A percentile compares a stretch with the other conserved stretches of the same genome.
Conservation (phyloP, 2,113 vertebrate genomes). For the Junco hyemalis region DNA sequence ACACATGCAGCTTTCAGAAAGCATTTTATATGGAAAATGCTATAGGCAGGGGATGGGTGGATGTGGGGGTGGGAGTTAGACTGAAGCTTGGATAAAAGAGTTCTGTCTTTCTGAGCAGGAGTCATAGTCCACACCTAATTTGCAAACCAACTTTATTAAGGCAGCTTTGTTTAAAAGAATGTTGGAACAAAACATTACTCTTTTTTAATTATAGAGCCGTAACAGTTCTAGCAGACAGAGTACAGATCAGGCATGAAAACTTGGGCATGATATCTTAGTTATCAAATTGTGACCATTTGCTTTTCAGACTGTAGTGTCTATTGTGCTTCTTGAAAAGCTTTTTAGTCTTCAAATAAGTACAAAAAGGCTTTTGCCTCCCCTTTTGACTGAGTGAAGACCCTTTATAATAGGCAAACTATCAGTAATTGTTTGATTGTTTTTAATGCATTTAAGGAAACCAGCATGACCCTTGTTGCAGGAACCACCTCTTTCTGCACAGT, state of each 20-base stretch:
- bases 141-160: background rate
- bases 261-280: background rate
- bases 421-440: background rate
- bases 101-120: background rate
- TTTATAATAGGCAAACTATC: background rate
- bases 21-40: background rate
- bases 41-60: background rate
- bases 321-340: background rate
- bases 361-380: background rate
- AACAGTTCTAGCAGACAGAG: background rate
- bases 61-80: background rate
- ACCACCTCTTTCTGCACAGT: background rate
- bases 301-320: background rate
- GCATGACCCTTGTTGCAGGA: background rate
- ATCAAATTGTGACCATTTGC: background rate
- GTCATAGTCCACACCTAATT: background rate
- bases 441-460: background rate
- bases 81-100: background rate
- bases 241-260: background rate
- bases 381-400: background rate
- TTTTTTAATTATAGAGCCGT: background rate
- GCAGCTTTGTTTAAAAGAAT: conserved; percentile 31
- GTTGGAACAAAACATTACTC: background rate
- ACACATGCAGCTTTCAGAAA: background rate
- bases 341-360: background rate